A percentile compares a stretch with the other conserved stretches of the same genome.
These are phyloP conservation scores for Sebastes jordani DNA, from an alignment of 2,797 vertebrate genomes.

Conservation along the genomic window DNA sequence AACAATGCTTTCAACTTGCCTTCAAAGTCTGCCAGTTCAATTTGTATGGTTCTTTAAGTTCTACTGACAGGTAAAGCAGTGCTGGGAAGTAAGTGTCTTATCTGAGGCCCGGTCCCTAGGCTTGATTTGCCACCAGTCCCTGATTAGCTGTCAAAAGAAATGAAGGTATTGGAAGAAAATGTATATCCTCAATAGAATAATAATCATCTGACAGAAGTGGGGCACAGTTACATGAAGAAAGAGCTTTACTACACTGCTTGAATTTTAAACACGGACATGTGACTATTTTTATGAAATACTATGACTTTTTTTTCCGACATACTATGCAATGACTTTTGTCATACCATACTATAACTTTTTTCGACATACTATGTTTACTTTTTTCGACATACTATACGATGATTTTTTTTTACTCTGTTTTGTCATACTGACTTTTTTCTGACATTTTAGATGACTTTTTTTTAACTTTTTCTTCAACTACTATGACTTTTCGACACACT, in stretches of 20 bases:
- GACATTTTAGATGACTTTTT: no score
- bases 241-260: not conserved
- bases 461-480: no score
- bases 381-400: no score
- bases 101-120: conserved; percentile 37
- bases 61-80: conserved; percentile 45
- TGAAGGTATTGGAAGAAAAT: conserved; percentile 18
- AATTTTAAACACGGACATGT: not conserved
- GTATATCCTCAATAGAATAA: conserved; percentile 37
- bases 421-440: no score
- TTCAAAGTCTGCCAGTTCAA: conserved; percentile 27
- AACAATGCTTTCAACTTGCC: conserved; percentile 25
- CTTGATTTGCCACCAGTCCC: conserved; percentile 20
- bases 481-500: no score
- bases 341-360: not conserved
- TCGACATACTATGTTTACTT: not conserved
- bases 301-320: not conserved
- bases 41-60: conserved; percentile 8
- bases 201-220: conserved; percentile 69
- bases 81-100: conserved; percentile 37
- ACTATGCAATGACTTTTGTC: not conserved
- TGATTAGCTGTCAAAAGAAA: conserved; percentile 63
- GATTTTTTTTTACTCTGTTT: no score
- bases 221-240: conserved; percentile 37
- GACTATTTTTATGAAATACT: not conserved